Evolutionary conservation across 2,797 vertebrate species (phyloP), one percentile per base, ranked within the genome.

Genomic region (Sebastes goodei): DNA sequence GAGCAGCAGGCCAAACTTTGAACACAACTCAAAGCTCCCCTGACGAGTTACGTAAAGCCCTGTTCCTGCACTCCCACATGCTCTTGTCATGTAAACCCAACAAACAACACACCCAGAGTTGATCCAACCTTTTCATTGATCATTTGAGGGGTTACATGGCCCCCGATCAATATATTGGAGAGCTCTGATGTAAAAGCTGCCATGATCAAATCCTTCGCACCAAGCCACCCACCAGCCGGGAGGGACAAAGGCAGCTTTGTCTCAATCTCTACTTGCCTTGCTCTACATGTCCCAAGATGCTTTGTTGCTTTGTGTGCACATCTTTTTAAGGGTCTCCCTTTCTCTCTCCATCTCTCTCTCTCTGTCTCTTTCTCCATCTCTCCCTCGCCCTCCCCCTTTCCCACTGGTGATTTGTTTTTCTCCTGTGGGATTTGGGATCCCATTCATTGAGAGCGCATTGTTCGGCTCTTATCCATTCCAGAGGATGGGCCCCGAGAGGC

Each of bases 391-490:
- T 85, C 84, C 86, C 75, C 76, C 81, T 91, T 92, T 94, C 92
- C 92, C 92, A 94, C 86, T 86, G 86, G 86, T 93, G 93, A 94
- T 94, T 90, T 93, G 88, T 90, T 94, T 94, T 94, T 88, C 88
- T 94, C 73, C 88, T 92, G 85, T 91, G 92, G 94, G 94, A 93
- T 94, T 92, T 89, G 90, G 93, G 93, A 93, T 94, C 88, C 86
- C 88, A 93, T 95, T 95, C 93, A 93, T 83, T 71, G 74, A 75
- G 89, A 32, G 83, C 33, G 33, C 88, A 95, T 95, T 95, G 94
- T 94, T 90, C 68, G 6, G 74, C 83, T 92, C 93, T 95, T 94
- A 95, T 94, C 95, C 93, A 85, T 90, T 94, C 84, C 90, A 91
- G 88, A 89, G 90, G 93, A 94, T 90, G 89, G 90, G 89, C 92